These are phyloP conservation scores for Drepana falcataria DNA, from an alignment of 2,888 invertebrate species.

Conservation along the genomic window DNA sequence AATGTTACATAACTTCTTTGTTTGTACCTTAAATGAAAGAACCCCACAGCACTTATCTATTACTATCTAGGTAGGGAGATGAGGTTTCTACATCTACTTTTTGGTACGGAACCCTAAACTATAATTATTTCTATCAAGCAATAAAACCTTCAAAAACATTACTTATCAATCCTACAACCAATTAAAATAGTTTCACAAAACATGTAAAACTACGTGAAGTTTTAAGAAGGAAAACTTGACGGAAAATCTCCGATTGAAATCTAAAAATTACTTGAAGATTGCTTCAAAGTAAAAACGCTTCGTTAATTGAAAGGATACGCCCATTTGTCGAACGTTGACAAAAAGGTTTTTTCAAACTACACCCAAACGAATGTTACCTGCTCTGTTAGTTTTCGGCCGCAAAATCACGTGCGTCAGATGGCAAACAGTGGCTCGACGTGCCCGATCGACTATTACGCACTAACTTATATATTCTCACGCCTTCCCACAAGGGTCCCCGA, in stretches of 20 bases:
- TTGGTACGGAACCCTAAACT: no score
- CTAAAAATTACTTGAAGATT: not conserved
- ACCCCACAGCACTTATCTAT: no score
- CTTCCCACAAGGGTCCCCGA: no score
- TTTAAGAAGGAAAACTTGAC: not conserved
- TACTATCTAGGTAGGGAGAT: no score
- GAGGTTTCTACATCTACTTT: no score
- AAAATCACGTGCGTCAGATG: not conserved
- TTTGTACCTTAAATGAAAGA: no score
- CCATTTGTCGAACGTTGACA: not conserved
- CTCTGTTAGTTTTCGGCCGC: not conserved
- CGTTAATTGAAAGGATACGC: constrained; percentile 1
- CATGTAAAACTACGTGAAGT: not conserved
- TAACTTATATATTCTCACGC: not conserved
- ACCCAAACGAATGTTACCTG: not conserved
- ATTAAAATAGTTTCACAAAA: not conserved
- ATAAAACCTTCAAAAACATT: not conserved
- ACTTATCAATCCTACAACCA: not conserved
- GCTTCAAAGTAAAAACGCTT: not conserved
- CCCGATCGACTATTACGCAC: not conserved
- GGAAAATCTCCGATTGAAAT: not conserved
- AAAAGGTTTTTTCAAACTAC: not conserved
- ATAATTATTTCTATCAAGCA: not conserved
- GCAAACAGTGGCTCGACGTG: not conserved
- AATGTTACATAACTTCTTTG: no score